These are phyloP conservation scores for Laodelphax striatellus DNA, from an alignment of 1,140 invertebrate species.

Conservation along the genomic window DNA sequence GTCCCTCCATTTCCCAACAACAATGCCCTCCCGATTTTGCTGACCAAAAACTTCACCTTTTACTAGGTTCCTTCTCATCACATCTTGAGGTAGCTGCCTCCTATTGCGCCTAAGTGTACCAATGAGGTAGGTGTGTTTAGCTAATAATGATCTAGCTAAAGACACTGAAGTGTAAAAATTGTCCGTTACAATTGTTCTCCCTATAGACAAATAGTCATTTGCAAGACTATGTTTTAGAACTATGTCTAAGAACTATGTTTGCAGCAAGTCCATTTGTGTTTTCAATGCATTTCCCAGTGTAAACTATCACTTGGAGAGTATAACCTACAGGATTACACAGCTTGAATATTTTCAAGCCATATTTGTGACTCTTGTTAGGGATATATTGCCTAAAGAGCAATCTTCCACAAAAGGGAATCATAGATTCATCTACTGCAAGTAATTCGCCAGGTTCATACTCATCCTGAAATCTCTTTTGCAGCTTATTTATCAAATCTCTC, in stretches of 20 bases:
- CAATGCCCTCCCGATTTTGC: constrained; percentile 28
- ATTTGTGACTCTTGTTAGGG: constrained; percentile 27
- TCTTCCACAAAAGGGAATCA: constrained; percentile 28
- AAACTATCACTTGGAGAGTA: constrained; percentile 20
- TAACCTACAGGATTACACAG: constrained; percentile 25
- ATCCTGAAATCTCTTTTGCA: constrained; percentile 5
- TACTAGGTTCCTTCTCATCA: constrained; percentile 27
- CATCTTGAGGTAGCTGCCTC: constrained; percentile 13
- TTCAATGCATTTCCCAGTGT: constrained; percentile 16
- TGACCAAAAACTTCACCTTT: constrained; percentile 24
- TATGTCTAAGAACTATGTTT: constrained; percentile 10
- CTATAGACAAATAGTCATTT: constrained; percentile 21
- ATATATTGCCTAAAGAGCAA: constrained; percentile 30
- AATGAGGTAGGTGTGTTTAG: constrained; percentile 27
- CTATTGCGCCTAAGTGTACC: constrained; percentile 19
- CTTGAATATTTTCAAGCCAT: constrained; percentile 28
- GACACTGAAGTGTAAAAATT: constrained; percentile 32
- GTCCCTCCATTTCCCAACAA: constrained; percentile 30
- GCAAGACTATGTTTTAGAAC: constrained; percentile 6
- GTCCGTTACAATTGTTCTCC: constrained; percentile 31
- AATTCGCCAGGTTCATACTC: constrained; percentile 18
- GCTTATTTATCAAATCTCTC: not conserved
- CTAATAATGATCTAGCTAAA: constrained; percentile 27
- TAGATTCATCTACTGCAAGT: constrained; percentile 29
- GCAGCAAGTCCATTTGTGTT: not conserved